Conservation (phyloP, 2,888 invertebrate species). For the Camptogramma bilineatum region DNA sequence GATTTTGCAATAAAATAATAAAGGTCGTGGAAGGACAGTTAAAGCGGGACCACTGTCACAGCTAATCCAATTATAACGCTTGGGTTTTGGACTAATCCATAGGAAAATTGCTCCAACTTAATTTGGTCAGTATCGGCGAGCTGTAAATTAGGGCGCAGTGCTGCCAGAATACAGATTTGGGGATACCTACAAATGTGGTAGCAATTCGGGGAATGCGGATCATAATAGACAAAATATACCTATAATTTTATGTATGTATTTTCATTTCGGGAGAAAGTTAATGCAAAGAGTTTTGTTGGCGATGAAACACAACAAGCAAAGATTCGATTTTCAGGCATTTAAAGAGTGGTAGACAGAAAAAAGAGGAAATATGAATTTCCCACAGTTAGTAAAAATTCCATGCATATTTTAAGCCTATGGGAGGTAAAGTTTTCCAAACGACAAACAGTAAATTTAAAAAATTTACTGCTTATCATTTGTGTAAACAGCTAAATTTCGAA, state of each 20-base stretch:
- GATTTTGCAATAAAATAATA: conserved; percentile 27
- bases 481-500: no score
- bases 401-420: no score
- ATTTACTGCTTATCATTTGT: no score
- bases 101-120: conserved; percentile 44
- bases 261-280: background rate
- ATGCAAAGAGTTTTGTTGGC: background rate
- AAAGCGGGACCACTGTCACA: conserved; percentile 40
- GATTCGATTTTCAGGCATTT: no score
- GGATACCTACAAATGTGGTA: conserved; percentile 3
- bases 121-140: conserved; percentile 30
- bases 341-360: no score
- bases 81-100: conserved; percentile 51
- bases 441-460: no score
- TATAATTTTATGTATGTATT: background rate
- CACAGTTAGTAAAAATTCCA: no score
- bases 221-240: background rate
- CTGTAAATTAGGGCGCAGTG: conserved; percentile 14
- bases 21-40: conserved; percentile 47
- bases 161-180: conserved; percentile 9
- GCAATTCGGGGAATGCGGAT: background rate
- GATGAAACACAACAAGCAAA: no score
- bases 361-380: no score
- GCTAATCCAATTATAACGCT: conserved; percentile 61
- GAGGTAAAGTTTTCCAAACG: no score